Base-by-base conservation (phyloP, 2,797 vertebrate genomes). In the Malurus leucopterus region DNA sequence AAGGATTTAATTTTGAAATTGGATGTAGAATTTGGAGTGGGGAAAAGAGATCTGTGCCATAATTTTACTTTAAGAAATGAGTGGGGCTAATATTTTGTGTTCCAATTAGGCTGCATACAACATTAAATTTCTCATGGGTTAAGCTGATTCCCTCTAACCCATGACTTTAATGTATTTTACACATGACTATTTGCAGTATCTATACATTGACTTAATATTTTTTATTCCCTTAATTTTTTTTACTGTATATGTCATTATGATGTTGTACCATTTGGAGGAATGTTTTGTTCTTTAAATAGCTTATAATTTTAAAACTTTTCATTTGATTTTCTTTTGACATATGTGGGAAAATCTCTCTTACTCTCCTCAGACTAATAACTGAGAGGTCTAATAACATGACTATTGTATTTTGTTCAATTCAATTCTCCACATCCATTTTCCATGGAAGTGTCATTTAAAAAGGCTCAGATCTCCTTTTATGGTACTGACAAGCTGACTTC, bases 131-230 rank as follows among this genome's bases (percentile, higher is more conserved):
- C 64, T 23, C 27, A 14, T 74, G 15, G 8, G 10, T 71, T 51
- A 69, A 54, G 5, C 24, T 53, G 36, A 20, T 58, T 74, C 29
- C 2, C 6, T 1, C 1, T 8, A 32, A 55, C 6, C 3, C 2
- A 5, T 36, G 18, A 0, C 30, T 74, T 88, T 84, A 0, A 1
- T n/a, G 1, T 46, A 13, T 77, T 77, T 92, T 47, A 21, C 58
- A 63, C 40, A 26, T 22, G 20, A 8, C 9, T 76, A 15, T 83
- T 77, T 67, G 63, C 22, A 80, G 27, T 64, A 68, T 53, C 14
- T 47, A 68, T 15, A 61, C 3, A 26, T 46, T 30, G 34, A 26
- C 8, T 29, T 79, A 26, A 6, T 61, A 5, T 36, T 57, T 36
- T 57, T 57, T 32, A 24, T 11, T 43, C 26, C 6, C 41, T 24